These are phyloP conservation scores for Phoronis australis DNA, from an alignment of 2,888 invertebrate genomes.

Conservation along the genomic window DNA sequence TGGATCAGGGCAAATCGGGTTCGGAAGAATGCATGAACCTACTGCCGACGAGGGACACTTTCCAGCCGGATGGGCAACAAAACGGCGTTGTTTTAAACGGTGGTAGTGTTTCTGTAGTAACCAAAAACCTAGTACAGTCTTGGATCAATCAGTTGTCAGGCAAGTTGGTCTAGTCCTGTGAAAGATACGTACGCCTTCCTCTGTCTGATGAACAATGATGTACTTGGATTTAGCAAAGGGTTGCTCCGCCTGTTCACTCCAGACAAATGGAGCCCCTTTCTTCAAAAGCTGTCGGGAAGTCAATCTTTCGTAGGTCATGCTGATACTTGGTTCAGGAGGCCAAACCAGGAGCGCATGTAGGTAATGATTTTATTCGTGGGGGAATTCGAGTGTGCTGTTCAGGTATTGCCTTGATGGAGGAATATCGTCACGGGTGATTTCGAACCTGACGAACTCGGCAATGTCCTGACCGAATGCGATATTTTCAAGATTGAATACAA, in stretches of 20 bases:
- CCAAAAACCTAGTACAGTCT: no score
- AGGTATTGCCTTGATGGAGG: constrained; percentile 16
- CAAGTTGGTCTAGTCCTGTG: constrained; percentile 22
- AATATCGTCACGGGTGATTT: constrained; percentile 16
- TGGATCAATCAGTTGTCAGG: constrained; percentile 28
- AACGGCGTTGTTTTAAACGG: no score
- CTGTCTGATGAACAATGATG: constrained; percentile 7
- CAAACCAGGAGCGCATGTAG: constrained; percentile 24
- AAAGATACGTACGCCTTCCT: constrained; percentile 18
- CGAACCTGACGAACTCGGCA: constrained; percentile 25
- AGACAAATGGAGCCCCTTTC: constrained; percentile 13
- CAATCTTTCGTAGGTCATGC: constrained; percentile 20
- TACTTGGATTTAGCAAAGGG: constrained; percentile 10
- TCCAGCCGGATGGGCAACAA: no score
- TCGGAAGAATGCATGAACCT: no score
- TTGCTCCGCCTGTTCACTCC: constrained; percentile 9
- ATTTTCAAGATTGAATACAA: constrained; percentile 24
- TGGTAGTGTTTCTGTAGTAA: no score
- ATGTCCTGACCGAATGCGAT: constrained; percentile 18
- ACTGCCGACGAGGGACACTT: no score
- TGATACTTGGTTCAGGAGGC: constrained; percentile 21
- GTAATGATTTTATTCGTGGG: constrained; percentile 19
- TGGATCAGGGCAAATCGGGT: no score
- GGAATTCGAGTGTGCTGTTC: constrained; percentile 19
- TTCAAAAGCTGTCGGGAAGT: constrained; percentile 24